Base-by-base conservation (phyloP, 2,888 invertebrate genomes). In the Epinotia brunnichana region DNA sequence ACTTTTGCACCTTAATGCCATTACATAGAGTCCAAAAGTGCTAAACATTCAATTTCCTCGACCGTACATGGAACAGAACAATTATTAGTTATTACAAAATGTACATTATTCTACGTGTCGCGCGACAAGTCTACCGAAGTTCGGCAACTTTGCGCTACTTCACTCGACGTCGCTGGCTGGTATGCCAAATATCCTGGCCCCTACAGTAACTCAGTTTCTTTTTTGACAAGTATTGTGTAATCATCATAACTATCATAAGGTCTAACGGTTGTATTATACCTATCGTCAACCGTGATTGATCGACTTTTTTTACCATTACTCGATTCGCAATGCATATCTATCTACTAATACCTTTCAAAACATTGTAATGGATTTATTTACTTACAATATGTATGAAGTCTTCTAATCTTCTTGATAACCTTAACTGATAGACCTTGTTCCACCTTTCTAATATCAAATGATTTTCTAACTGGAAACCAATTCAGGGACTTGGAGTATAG, bases 401-500 rank as follows among this genome's bases (percentile, higher is more conserved):
- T 62, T 10, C 29, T 61, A 44, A 17, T 21, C 62, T 62, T n/a
- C 17, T 62, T 3, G 24, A 62, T 62, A 62, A 29, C 44, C 61
- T 44, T 24, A 44, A 39, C 44, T 62, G 21, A 7, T 7, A 24
- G 44, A 62, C 24, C 48, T 48, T 19, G 15, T n/a, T 48, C n/a
- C 62, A 62, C 21, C 39, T 21, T 3, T 44, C 44, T 62, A 29
- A 62, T 62, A 17, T 29, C 24, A 21, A 29, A 62, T 11, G 21
- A n/a, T 24, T 21, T 62, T 48, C 24, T 62, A 59, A 39, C 11
- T 44, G 24, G 44, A 48, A 29, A 24, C 4, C 2, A 4, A 48
- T 17, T 51, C 48, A 29, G 62, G 24, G 17, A 17, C 15, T 19
- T 39, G 19, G 17, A 35, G 24, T 24, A 24, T 24, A 24, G 9